Evolutionary conservation across 2,113 vertebrate genomes (phyloP).

Genomic region (Dicaeum eximium): DNA sequence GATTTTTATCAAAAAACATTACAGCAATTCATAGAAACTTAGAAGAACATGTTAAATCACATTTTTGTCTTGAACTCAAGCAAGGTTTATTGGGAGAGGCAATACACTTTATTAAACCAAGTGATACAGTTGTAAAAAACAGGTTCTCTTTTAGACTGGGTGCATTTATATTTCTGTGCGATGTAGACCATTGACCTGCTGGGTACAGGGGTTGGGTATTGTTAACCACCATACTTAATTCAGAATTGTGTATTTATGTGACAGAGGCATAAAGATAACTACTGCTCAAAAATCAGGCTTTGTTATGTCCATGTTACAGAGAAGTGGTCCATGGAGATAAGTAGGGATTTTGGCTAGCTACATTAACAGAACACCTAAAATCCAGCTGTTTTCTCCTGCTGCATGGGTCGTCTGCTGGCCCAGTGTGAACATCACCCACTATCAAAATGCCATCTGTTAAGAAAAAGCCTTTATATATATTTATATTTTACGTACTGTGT

Average conservation of each 20-base stretch:
- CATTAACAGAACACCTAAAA: not conserved
- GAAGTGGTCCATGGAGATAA: not conserved
- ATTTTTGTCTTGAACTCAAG: not conserved
- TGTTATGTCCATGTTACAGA: not conserved
- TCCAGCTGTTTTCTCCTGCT: not conserved
- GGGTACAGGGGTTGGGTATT: not conserved
- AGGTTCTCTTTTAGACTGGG: not conserved
- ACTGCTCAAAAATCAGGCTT: not conserved
- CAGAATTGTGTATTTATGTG: not conserved
- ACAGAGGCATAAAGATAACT: not conserved
- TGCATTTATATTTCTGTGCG: not conserved
- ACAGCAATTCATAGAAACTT: not conserved
- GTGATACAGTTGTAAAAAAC: not conserved
- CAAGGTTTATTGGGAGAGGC: not conserved
- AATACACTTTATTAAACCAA: not conserved
- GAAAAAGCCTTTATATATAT: not conserved
- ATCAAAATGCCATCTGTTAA: not conserved
- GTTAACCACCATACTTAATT: not conserved
- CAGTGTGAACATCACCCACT: not conserved
- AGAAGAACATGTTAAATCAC: not conserved
- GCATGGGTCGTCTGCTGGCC: not conserved
- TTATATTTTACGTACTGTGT: not conserved
- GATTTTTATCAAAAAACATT: not conserved
- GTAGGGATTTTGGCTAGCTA: rapidly evolving
- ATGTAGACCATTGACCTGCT: not conserved